phyloP scores from a whole-genome alignment of 2,113 vertebrate genomes.

The Pyxicephalus adspersus region DNA sequence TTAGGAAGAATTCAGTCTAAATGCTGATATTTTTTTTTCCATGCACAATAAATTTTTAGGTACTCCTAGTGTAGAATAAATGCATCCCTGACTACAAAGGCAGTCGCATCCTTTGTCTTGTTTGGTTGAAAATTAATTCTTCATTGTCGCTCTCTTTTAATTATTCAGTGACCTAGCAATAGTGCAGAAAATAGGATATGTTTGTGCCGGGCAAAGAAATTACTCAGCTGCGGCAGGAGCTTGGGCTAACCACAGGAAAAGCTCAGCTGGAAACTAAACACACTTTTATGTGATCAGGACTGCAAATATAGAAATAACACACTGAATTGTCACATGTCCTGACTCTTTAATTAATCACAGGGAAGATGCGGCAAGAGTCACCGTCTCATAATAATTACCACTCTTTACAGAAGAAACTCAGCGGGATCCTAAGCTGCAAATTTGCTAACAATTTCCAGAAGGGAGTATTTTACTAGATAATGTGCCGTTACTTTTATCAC shows the following conservation, averaged over 20 bases:
- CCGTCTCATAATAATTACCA: slow-evolving; percentile 35
- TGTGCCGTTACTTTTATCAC: slow-evolving; percentile 23
- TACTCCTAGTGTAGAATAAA: background rate
- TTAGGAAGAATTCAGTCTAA: no score
- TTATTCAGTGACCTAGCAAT: slow-evolving; percentile 50
- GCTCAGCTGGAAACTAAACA: slow-evolving; percentile 50
- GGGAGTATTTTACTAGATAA: slow-evolving; percentile 40
- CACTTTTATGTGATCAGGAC: slow-evolving; percentile 41
- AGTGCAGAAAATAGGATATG: slow-evolving; percentile 48
- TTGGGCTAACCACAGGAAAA: slow-evolving; percentile 26
- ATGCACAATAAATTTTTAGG: background rate
- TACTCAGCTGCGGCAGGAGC: slow-evolving; percentile 28
- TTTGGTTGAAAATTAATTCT: slow-evolving; percentile 47
- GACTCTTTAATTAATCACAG: slow-evolving; percentile 45
- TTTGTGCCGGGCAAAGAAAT: slow-evolving; percentile 30
- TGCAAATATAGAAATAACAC: slow-evolving; percentile 53
- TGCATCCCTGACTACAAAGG: background rate
- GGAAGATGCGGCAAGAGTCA: slow-evolving; percentile 28
- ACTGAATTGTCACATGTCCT: slow-evolving; percentile 52
- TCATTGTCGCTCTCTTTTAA: slow-evolving; percentile 40
- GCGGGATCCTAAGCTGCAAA: slow-evolving; percentile 26
- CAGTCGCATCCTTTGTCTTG: slow-evolving; percentile 17
- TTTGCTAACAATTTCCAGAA: slow-evolving; percentile 42
- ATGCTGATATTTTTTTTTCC: background rate
- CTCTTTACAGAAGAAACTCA: slow-evolving; percentile 35